Conservation (phyloP, 2,113 vertebrate species). For the Octodon degus region DNA sequence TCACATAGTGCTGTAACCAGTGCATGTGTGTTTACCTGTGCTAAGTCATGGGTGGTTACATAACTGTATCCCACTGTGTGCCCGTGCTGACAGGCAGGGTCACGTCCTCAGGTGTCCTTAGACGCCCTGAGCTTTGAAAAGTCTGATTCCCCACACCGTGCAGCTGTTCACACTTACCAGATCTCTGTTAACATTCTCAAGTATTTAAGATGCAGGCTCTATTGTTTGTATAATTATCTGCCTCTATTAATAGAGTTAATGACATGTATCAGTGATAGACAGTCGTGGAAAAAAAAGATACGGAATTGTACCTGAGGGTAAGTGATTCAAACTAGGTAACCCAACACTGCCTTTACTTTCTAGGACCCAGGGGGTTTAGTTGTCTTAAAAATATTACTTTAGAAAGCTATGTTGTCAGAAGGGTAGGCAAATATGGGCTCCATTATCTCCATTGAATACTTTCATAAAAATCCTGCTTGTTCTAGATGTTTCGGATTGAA, state of each 20-base stretch:
- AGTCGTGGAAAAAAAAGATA: background rate
- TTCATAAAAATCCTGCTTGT: slow-evolving; percentile 12
- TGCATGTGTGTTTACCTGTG: too few relatives aligned
- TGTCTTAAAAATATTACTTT: slow-evolving; percentile 41
- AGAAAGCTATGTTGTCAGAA: background rate
- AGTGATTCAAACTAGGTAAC: background rate
- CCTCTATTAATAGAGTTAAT: slow-evolving; percentile 10
- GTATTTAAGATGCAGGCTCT: slow-evolving; percentile 37
- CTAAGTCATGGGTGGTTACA: too few relatives aligned
- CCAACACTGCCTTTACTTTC: background rate
- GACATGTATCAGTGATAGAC: background rate
- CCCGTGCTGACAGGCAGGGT: too few relatives aligned
- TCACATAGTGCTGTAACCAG: too few relatives aligned
- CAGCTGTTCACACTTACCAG: background rate
- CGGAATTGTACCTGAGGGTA: background rate
- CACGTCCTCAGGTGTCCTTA: too few relatives aligned
- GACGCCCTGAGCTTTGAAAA: too few relatives aligned
- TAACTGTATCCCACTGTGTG: too few relatives aligned
- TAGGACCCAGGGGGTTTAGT: background rate
- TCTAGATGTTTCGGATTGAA: slow-evolving; percentile 37
- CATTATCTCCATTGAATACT: background rate
- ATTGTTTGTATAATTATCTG: slow-evolving; percentile 11
- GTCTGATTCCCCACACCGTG: background rate
- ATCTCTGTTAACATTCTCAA: slow-evolving; percentile 51
- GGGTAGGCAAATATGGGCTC: slow-evolving; percentile 16